Base-by-base conservation (phyloP, 2,797 vertebrate genomes). In the Trachurus trachurus region DNA sequence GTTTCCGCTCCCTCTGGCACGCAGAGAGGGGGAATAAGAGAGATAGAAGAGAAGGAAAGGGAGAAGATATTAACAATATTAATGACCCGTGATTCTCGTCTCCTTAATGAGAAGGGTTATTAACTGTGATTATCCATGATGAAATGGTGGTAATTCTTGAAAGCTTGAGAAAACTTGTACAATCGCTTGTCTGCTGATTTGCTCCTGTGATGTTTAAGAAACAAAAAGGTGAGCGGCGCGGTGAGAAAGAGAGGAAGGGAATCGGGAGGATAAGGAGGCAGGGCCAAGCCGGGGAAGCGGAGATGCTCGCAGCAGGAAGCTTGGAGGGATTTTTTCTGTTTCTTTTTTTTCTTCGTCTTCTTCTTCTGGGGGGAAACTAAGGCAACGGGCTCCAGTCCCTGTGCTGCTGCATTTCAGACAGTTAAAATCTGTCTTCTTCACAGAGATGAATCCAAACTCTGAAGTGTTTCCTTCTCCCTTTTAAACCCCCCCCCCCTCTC, bases 21-120 rank as follows among this genome's bases (percentile, higher is more conserved):
- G 57, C 82, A 75, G 81, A 86, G 87, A 73, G 65, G 57, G 84
- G 80, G 85, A 78, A 74, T 69, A 63, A 71, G 86, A 83, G 82
- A 69, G 86, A 82, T 56, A 64, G 84, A 87, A 71, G 82, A 85
- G 88, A 82, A 80, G 81, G 85, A 85, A 59, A 78, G 78, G 83
- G 87, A 90, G 88, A 86, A 88, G 87, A 92, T 95, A 95, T 95
- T 93, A 95, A 92, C 91, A 88, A 93, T 90, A 91, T 94, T 95
- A 95, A 95, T 89, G 90, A 94, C 90, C 91, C 88, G 26, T 91
- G 91, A 81, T 90, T 84, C 88, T 93, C 82, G 66, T 93, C 93
- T 95, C 87, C 89, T 87, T 95, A 95, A 95, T 66, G 82, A 95
- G 90, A 86, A 84, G 85, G 82, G 90, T 94, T 93, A 94, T 91